Base-by-base conservation (phyloP, 2,113 vertebrate species). In the Pteruthius melanotis region DNA sequence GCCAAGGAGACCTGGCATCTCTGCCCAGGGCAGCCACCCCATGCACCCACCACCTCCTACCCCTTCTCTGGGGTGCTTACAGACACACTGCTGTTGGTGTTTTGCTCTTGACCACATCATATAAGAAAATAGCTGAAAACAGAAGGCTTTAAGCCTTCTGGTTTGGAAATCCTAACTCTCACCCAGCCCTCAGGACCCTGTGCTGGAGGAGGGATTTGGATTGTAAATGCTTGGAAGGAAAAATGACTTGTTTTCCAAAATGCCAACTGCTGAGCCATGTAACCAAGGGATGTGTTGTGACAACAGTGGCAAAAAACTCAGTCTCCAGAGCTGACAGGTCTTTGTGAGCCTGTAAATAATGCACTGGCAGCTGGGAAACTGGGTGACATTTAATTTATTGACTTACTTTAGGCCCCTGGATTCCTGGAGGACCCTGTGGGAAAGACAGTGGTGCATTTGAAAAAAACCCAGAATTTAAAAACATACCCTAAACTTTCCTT, bases 351-450 rank as follows among this genome's bases (percentile, higher is more conserved):
- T 78, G 79, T 66, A 91, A 90, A 93, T 96, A 82, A 80, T 35
- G 45, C 92, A 75, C 56, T 74, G 60, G 84, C 76, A 94, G 78
- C 85, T 57, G 83, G 70, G n/a, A 77, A 89, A 81, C 30, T 33
- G 63, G 76, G 87, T 75, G 84, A 89, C 59, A 40, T 65, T 63
- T 75, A 59, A 45, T 63, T 92, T 64, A 87, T 50, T 93, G 71
- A 93, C 98, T 98, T 97, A 99, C 99, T 98, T 99, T 99, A 75
- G 98, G 98, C 35, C 99, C 99, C 66, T 99, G 99, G 87, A 98
- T 98, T 94, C 99, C 99, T 97, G 98, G 98, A 95, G 98, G 97
- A 44, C 99, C 99, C 99, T 99, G 96, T 15, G 88, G 98, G 83
- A 65, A 88, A 92, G 68, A 89, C 35, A 97, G 96, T 47, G 68